Evolutionary conservation across 2,888 invertebrate species (phyloP).

Genomic region (Rotaria magnacalcarata): DNA sequence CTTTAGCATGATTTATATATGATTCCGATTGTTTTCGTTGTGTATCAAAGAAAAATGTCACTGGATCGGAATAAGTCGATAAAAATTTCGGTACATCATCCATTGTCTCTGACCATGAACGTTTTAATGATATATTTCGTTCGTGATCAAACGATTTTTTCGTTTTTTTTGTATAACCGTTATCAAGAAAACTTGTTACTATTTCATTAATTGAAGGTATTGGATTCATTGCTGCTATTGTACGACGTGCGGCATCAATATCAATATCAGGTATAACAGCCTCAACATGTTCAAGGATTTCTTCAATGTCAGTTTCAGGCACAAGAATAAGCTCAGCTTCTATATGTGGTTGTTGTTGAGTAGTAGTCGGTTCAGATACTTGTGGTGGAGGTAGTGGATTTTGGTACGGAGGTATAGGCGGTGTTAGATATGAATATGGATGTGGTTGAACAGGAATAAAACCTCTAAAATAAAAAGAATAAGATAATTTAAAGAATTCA

Average conservation of each 20-base stretch:
- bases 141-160: slow-evolving; percentile 37
- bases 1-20: slow-evolving; percentile 51
- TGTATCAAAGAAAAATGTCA: slow-evolving; percentile 50
- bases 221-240: slow-evolving; percentile 29
- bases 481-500: too few relatives aligned
- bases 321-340: neutral
- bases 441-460: slow-evolving; percentile 10
- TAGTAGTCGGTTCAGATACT: neutral
- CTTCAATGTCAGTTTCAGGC: neutral
- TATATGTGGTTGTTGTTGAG: neutral
- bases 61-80: slow-evolving; percentile 52
- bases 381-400: too few relatives aligned
- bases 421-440: neutral
- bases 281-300: slow-evolving; percentile 20
- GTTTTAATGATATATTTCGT: slow-evolving; percentile 47
- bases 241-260: slow-evolving; percentile 14
- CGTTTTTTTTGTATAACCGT: slow-evolving; percentile 48
- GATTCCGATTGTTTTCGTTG: slow-evolving; percentile 49
- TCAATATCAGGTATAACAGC: slow-evolving; percentile 38
- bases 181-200: slow-evolving; percentile 44
- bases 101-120: slow-evolving; percentile 48
- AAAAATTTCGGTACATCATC: slow-evolving; percentile 51
- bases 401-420: neutral
- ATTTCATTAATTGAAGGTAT: slow-evolving; percentile 13
- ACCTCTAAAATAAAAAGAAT: neutral